phyloP scores from a whole-genome alignment of 1,140 invertebrate genomes.

The Hesperophylax magnus region DNA sequence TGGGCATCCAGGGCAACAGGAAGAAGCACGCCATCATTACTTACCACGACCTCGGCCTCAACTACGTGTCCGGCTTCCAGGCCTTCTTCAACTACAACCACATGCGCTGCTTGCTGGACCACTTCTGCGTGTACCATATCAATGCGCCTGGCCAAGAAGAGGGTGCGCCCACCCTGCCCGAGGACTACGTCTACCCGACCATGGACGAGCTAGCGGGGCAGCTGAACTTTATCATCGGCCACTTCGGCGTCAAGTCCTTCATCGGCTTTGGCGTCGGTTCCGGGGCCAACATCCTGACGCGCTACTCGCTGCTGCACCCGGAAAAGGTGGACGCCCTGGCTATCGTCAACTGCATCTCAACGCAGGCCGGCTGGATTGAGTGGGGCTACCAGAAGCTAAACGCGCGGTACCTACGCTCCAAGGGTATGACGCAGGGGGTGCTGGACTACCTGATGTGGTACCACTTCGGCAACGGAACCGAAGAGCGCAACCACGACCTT shows the following conservation, averaged over 20 bases:
- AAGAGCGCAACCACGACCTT: constrained; percentile 93
- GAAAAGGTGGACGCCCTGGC: constrained; percentile 84
- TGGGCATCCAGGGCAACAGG: constrained; percentile 92
- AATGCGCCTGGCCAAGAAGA: constrained; percentile 97
- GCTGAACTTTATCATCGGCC: constrained; percentile 89
- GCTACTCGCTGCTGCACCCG: constrained; percentile 89
- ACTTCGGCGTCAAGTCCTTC: constrained; percentile 90
- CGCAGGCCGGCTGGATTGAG: constrained; percentile 96
- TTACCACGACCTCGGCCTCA: constrained; percentile 97
- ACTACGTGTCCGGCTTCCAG: constrained; percentile 90
- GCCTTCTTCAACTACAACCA: constrained; percentile 96
- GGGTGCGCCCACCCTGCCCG: constrained; percentile 86
- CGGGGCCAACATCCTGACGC: constrained; percentile 94
- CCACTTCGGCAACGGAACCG: constrained; percentile 91
- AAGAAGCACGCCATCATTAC: constrained; percentile 95
- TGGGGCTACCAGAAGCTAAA: constrained; percentile 99
- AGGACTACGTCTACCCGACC: constrained; percentile 94
- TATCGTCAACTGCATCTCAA: constrained; percentile 94
- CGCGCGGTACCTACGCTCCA: constrained; percentile 84
- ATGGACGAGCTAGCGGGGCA: constrained; percentile 97
- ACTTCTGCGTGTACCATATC: constrained; percentile 96
- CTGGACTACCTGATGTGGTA: constrained; percentile 99
- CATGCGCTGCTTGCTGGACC: constrained; percentile 89
- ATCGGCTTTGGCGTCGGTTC: constrained; percentile 98
- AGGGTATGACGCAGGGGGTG: constrained; percentile 96